Conservation (phyloP, 2,888 invertebrate genomes). For the Drosophila niveifrons region DNA sequence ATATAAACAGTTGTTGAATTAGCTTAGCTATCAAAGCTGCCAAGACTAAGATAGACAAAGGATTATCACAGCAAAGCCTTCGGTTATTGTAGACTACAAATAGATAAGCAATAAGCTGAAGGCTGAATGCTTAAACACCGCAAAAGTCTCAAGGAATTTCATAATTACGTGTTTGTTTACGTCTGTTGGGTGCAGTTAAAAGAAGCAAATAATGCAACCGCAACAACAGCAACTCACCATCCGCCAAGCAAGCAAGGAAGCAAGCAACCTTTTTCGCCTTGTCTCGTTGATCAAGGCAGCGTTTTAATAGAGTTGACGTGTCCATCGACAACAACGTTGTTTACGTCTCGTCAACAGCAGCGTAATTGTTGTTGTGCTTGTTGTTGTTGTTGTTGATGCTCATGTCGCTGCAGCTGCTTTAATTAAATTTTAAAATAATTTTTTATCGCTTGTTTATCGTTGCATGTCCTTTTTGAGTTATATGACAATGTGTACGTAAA, state of each 20-base stretch:
- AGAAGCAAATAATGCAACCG: slow-evolving; percentile 58
- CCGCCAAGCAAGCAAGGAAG: slow-evolving; percentile 4
- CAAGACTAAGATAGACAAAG: not conserved
- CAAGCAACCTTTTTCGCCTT: slow-evolving; percentile 26
- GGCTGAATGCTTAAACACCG: slow-evolving; percentile 33
- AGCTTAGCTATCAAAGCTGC: not conserved
- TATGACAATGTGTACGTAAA: slow-evolving; percentile 76
- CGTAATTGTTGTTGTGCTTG: slow-evolving; percentile 53
- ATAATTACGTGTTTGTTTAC: slow-evolving; percentile 66
- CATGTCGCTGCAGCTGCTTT: slow-evolving; percentile 63
- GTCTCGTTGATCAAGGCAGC: slow-evolving; percentile 75
- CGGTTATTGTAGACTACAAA: slow-evolving; percentile 5
- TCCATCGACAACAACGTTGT: slow-evolving; percentile 67
- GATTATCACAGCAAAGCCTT: not conserved
- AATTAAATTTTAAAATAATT: slow-evolving; percentile 80
- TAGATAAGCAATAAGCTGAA: slow-evolving; percentile 8
- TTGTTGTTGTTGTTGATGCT: slow-evolving; percentile 13
- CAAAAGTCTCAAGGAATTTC: slow-evolving; percentile 46
- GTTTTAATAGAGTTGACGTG: slow-evolving; percentile 77
- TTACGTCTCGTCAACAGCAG: slow-evolving; percentile 74
- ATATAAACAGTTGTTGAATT: slow-evolving; percentile 1
- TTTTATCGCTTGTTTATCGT: slow-evolving; percentile 77
- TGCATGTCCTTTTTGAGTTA: slow-evolving; percentile 58
- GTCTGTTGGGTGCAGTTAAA: slow-evolving; percentile 36
- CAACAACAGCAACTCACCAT: not conserved